Conservation (phyloP, 2,113 vertebrate species). For the Oryzias curvinotus region DNA sequence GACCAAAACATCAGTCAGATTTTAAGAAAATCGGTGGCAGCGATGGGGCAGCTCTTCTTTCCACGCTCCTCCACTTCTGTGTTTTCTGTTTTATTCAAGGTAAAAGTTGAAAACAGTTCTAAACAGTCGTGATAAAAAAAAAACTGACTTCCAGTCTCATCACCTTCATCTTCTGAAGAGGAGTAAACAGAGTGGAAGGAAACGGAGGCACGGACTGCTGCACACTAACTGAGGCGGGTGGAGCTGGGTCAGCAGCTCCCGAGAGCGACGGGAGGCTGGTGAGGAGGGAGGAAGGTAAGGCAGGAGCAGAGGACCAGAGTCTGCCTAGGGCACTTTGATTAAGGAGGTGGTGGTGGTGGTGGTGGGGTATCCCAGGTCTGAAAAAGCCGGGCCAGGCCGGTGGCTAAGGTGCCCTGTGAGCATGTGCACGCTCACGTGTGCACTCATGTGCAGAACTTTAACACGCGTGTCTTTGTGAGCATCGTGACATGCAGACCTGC, state of each 20-base stretch:
- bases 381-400: conserved; percentile 15
- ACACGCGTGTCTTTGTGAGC: too few species aligned
- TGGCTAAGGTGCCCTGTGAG: conserved; percentile 7
- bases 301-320: conserved; percentile 10
- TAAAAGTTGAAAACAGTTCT: too few species aligned
- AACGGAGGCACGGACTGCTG: conserved; percentile 1
- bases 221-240: neutral
- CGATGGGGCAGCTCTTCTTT: too few species aligned
- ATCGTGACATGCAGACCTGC: too few species aligned
- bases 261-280: conserved; percentile 6
- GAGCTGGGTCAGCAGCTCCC: neutral
- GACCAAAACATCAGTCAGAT: too few species aligned
- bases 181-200: conserved; percentile 5
- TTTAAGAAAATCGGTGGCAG: too few species aligned
- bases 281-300: conserved; percentile 10
- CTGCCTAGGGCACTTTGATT: conserved; percentile 28
- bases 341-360: conserved; percentile 2
- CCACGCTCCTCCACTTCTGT: too few species aligned
- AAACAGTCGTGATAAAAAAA: too few species aligned
- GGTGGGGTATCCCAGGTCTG: conserved; percentile 14
- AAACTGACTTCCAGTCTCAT: too few species aligned
- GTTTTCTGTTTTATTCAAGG: too few species aligned
- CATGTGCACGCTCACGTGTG: neutral
- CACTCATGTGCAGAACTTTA: neutral
- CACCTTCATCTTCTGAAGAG: neutral